phyloP scores from a whole-genome alignment of 2,888 invertebrate species.

The Drosophila dives region DNA sequence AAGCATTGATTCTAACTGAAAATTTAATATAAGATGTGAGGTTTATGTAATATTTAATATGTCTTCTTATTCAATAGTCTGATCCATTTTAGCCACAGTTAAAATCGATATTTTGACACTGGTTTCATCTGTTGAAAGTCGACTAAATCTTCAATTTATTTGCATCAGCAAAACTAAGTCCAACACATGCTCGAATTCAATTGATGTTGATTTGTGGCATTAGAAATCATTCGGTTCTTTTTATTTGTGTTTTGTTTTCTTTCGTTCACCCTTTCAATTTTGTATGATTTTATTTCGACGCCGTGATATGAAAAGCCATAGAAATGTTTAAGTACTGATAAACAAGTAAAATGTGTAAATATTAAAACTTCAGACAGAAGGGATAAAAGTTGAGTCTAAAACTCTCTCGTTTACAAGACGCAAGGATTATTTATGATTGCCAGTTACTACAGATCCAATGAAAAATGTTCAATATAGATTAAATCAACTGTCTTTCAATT shows the following conservation, averaged over 20 bases:
- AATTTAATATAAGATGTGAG: background rate
- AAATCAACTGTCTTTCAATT: background rate
- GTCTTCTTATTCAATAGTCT: background rate
- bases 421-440: background rate
- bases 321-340: conserved; percentile 10
- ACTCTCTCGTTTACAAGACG: background rate
- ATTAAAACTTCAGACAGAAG: conserved; percentile 1
- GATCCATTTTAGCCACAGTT: conserved; percentile 2
- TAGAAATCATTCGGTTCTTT: conserved; percentile 30
- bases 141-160: conserved; percentile 28
- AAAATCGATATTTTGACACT: conserved; percentile 15
- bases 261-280: conserved; percentile 9
- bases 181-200: conserved; percentile 29
- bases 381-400: background rate
- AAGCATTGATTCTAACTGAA: background rate
- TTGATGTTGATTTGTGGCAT: conserved; percentile 46
- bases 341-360: conserved; percentile 5
- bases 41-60: background rate
- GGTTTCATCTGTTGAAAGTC: conserved; percentile 18
- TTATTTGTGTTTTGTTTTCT: background rate
- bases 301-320: conserved; percentile 19
- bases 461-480: background rate
- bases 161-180: conserved; percentile 34
- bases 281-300: conserved; percentile 27
- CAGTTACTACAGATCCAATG: background rate